Evolutionary conservation across 2,888 invertebrate genomes (phyloP).

Genomic region (Phanerotoma sp.): DNA sequence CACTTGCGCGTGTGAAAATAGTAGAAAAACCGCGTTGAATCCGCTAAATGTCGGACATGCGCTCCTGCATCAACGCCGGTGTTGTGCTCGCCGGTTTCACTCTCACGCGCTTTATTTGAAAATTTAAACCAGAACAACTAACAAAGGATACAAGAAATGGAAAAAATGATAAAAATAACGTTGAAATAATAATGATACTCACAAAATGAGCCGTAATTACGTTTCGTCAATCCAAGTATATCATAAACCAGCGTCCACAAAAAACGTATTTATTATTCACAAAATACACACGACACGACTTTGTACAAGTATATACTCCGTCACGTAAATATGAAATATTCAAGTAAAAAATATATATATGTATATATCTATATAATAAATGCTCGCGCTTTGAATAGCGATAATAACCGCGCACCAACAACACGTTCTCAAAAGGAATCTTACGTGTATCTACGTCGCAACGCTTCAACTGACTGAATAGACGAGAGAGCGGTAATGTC

Average conservation of each 20-base stretch:
- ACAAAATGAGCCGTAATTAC: too few relatives aligned
- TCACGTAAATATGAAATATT: too few relatives aligned
- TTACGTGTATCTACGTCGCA: conserved; percentile 7
- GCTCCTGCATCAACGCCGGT: conserved; percentile 23
- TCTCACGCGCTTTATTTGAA: conserved; percentile 2
- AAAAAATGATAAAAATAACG: not conserved
- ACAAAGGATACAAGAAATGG: too few relatives aligned
- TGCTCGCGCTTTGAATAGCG: too few relatives aligned
- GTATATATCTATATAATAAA: too few relatives aligned
- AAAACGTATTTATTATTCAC: too few relatives aligned
- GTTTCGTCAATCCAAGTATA: too few relatives aligned
- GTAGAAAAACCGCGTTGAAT: conserved; percentile 21
- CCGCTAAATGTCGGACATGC: conserved; percentile 26
- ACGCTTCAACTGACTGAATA: conserved; percentile 27
- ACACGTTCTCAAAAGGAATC: not conserved
- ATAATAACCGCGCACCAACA: conserved; percentile 1
- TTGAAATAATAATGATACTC: not conserved
- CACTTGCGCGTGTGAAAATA: conserved; percentile 27
- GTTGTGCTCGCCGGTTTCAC: conserved; percentile 11
- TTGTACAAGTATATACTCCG: too few relatives aligned
- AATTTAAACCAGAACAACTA: too few relatives aligned
- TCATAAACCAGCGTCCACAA: too few relatives aligned
- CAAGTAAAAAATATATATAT: too few relatives aligned
- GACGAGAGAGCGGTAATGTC: conserved; percentile 18
- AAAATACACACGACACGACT: too few relatives aligned